A percentile compares a stretch with the other conserved stretches of the same genome.
These are phyloP conservation scores for Onychorhynchus coronatus DNA, from an alignment of 2,113 vertebrate species.

Conservation along the genomic window DNA sequence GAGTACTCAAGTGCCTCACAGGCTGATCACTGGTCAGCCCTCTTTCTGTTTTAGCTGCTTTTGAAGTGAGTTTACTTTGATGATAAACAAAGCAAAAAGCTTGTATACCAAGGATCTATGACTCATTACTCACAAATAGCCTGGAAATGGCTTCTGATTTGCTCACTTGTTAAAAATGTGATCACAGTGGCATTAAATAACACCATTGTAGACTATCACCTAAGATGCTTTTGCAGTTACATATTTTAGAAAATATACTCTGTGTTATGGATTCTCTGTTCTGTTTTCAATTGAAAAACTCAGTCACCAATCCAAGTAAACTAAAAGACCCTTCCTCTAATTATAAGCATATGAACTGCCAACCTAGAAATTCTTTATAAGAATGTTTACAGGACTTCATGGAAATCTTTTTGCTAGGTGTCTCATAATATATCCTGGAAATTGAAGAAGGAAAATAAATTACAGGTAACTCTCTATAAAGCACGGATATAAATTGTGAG, in stretches of 20 bases:
- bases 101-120: neutral
- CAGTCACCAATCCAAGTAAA: neutral
- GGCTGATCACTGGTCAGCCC: neutral
- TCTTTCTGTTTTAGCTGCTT: neutral
- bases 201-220: neutral
- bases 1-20: neutral
- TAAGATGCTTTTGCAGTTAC: neutral
- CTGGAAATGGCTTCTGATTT: neutral
- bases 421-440: slow-evolving; percentile 62
- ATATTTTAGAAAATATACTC: neutral
- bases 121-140: neutral
- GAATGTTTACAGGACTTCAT: slow-evolving; percentile 49
- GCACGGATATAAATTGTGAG: slow-evolving; percentile 57
- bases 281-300: slow-evolving; percentile 12
- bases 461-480: slow-evolving; percentile 56
- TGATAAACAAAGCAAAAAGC: neutral
- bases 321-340: neutral
- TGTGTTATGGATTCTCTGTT: slow-evolving; percentile 20
- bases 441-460: slow-evolving; percentile 68
- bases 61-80: slow-evolving; percentile 5
- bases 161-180: neutral
- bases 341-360: slow-evolving; percentile 47
- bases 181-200: slow-evolving; percentile 44
- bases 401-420: slow-evolving; percentile 55
- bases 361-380: slow-evolving; percentile 61